Base-by-base conservation (phyloP, 2,888 invertebrate species). In the Sycophila texana region DNA sequence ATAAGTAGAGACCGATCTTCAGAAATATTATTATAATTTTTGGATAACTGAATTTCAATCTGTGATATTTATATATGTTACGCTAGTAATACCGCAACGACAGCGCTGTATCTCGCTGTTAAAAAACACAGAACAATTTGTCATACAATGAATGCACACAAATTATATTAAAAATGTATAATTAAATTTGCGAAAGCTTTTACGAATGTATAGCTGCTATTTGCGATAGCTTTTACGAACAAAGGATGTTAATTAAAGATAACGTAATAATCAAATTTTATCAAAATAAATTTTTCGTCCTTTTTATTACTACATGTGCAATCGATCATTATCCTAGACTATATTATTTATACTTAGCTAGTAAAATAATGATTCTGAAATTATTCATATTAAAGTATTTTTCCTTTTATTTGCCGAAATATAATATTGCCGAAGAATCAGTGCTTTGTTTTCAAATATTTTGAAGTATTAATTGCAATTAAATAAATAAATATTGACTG, bases 401-500 rank as follows among this genome's bases (percentile, higher is more conserved):
- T 51, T 51, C 7, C 14, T 13, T 51, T 51, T 51, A n/a, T 51
- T 16, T 51, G 10, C 13, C 10, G 14, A 3, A 51, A 13, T 13
- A 51, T 51, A 51, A 51, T 4, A 30, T 30, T 30, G 30, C 5
- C 30, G 7, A 30, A 30, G 1, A 30, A 30, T 7, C 30, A 30
- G 4, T 30, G 4, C 0, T 30, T 4, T 4, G 5, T 30, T 30
- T 7, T 30, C 0, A 30, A 30, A 30, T 7, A 30, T 30, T 30
- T 30, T 1, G 30, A 30, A 18, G 16, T 14, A 20, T 7, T 26
- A 14, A 22, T 14, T 20, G 47, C 18, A 68, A 60, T 30, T 66
- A 77, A 91, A 91, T 82, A 60, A 67, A 73, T 55, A 76, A 72
- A 60, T 10, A 71, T 72, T 60, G 51, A n/a, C 49, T 39, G 49